Evolutionary conservation across 2,888 invertebrate genomes (phyloP).

Genomic region (Seira sanloemensis): DNA sequence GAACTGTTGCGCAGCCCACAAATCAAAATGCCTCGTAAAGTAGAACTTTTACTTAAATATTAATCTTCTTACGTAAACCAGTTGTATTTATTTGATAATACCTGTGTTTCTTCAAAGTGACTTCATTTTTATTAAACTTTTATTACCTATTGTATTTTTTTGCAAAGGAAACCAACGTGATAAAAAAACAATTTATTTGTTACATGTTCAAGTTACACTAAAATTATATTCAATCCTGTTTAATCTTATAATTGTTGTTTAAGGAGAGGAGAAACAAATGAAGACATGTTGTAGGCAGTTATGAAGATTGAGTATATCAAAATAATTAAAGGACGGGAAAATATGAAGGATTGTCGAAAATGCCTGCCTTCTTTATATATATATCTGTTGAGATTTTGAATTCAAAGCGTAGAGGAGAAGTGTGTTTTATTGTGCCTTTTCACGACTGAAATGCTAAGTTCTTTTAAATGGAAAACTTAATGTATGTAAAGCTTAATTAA

Average conservation of each 20-base stretch:
- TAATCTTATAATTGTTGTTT: neutral
- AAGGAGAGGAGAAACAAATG: neutral
- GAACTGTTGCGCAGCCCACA: slow-evolving; percentile 77
- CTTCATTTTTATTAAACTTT: neutral
- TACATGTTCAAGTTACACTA: neutral
- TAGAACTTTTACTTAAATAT: slow-evolving; percentile 34
- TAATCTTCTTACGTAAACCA: slow-evolving; percentile 31
- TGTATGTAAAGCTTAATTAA: neutral
- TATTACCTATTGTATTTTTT: neutral
- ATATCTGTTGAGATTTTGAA: neutral
- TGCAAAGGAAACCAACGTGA: neutral
- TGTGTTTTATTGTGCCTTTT: slow-evolving; percentile 15
- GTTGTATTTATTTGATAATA: slow-evolving; percentile 13
- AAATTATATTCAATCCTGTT: neutral
- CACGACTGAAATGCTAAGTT: slow-evolving; percentile 18
- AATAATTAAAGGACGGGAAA: neutral
- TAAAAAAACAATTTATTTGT: neutral
- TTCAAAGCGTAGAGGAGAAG: neutral
- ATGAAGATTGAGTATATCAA: neutral
- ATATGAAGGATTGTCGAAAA: too few relatives aligned
- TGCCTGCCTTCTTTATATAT: neutral
- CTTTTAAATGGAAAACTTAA: neutral
- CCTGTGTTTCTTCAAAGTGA: neutral
- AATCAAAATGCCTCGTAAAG: slow-evolving; percentile 64
- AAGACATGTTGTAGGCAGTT: neutral